Evolutionary conservation across 1,140 invertebrate species (phyloP), one percentile per base, ranked within the genome.

Genomic region (Drosophila bipectinata): DNA sequence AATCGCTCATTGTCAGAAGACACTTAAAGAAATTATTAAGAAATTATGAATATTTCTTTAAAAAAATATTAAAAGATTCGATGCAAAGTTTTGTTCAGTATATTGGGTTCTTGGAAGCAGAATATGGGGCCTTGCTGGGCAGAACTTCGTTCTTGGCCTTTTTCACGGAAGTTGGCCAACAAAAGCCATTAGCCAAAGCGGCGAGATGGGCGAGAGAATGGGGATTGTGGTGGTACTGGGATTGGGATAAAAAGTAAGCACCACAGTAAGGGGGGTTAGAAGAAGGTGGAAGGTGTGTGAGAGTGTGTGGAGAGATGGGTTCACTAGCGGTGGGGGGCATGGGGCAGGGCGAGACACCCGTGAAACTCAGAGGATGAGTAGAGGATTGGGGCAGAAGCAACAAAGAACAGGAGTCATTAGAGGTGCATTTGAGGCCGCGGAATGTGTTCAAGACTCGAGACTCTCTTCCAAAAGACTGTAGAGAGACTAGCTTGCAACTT

Each of bases 401-500:
- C 81, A 85, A 87, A 87, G 82, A 88, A 87, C 83, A 89, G 83
- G 84, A 88, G 84, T 88, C 83, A 88, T 88, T 87, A 87, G 83
- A 87, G 80, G 66, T 59, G 80, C 81, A 73, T 84, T 84, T 84
- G 80, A 80, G 80, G 54, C 76, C 53, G 62, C 69, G 82, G 82
- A 88, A 87, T 87, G 82, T 81, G 81, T 68, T 56, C 44, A 58
- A 28, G 26, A 4, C 26, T 64, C 49, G 44, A 58, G 28, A 59
- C 54, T 57, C 52, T 71, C 63, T 71, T 32, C 32, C 18, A 12
- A 18, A 18, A 64, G 57, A 26, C 57, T 15, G 15, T 26, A 28
- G 15, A 72, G 48, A 53, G 9, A 30, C 12, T 28, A 21, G 30
- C 30, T 34, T 37, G 12, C 12, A n/a, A 39, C 18, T 44, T 2